A percentile compares a stretch with the other conserved stretches of the same genome.
Evolutionary conservation across 2,113 vertebrate species (phyloP).

Genomic region (Dicentrarchus labrax): DNA sequence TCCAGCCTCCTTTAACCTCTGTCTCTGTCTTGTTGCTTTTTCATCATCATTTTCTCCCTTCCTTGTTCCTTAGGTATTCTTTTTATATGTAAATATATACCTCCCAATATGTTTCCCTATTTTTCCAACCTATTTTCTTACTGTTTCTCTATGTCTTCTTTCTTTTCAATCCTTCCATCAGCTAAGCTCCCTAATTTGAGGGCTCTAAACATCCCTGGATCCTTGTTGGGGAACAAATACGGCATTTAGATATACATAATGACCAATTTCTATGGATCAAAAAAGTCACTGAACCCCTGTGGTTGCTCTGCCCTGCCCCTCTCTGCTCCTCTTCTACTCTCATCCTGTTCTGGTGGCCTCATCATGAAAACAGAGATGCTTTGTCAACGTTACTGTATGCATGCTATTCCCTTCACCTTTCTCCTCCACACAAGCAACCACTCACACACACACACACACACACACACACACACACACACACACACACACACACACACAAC

Average conservation of each 20-base stretch:
- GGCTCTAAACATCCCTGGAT: neutral
- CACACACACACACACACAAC: constrained; percentile 30
- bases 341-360: constrained; percentile 53
- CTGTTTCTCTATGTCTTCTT: neutral
- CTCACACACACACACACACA: constrained; percentile 32
- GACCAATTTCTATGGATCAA: neutral
- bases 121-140: neutral
- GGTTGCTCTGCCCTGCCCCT: neutral
- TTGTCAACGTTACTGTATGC: constrained; percentile 56
- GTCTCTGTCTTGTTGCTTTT: constrained; percentile 37
- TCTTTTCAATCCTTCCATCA: neutral
- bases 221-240: neutral
- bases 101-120: too few relatives aligned
- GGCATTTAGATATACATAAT: neutral
- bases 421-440: constrained; percentile 46
- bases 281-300: neutral
- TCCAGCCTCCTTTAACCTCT: constrained; percentile 40
- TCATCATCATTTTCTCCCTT: constrained; percentile 30
- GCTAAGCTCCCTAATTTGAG: neutral
- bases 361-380: constrained; percentile 65
- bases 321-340: constrained; percentile 13
- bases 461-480: constrained; percentile 49
- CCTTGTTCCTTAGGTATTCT: too few relatives aligned
- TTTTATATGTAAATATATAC: neutral
- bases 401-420: constrained; percentile 62